Evolutionary conservation across 2,888 invertebrate genomes (phyloP).

Genomic region (Melikaiella ostensackeni): DNA sequence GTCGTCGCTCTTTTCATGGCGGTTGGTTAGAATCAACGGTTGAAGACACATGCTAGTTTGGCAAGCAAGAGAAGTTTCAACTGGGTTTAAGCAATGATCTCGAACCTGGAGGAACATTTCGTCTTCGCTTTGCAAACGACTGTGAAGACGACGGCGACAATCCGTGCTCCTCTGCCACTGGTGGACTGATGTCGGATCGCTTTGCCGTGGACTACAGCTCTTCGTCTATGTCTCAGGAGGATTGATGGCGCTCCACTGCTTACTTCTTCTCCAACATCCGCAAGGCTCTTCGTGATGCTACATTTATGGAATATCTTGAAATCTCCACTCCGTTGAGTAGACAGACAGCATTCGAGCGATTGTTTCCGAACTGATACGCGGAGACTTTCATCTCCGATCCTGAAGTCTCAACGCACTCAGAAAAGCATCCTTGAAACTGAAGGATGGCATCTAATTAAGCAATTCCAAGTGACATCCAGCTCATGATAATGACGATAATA

Average conservation of each 20-base stretch:
- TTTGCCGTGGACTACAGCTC: slow-evolving; percentile 71
- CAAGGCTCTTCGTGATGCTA: slow-evolving; percentile 53
- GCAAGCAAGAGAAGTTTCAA: slow-evolving; percentile 47
- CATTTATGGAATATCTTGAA: slow-evolving; percentile 75
- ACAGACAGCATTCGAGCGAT: slow-evolving; percentile 65
- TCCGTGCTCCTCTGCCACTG: slow-evolving; percentile 33
- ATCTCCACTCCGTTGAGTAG: slow-evolving; percentile 61
- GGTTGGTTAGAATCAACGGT: neutral
- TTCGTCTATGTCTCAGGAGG: slow-evolving; percentile 74
- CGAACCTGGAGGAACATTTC: slow-evolving; percentile 42
- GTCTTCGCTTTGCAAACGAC: slow-evolving; percentile 43
- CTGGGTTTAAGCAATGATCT: slow-evolving; percentile 47
- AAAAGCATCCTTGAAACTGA: slow-evolving; percentile 37
- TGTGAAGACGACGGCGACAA: slow-evolving; percentile 52
- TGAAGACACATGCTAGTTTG: slow-evolving; percentile 5
- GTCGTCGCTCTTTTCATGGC: neutral
- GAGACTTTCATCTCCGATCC: slow-evolving; percentile 36
- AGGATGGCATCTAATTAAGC: slow-evolving; percentile 43
- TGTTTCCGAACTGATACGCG: slow-evolving; percentile 55
- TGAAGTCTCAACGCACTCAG: neutral
- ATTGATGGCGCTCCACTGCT: slow-evolving; percentile 70
- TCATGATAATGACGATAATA: slow-evolving; percentile 12
- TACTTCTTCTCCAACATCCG: slow-evolving; percentile 42
- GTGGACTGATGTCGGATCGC: slow-evolving; percentile 70
- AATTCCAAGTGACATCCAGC: slow-evolving; percentile 13